Evolutionary conservation across 2,888 invertebrate genomes (phyloP).

Genomic region (Drosophila heteroneura): DNA sequence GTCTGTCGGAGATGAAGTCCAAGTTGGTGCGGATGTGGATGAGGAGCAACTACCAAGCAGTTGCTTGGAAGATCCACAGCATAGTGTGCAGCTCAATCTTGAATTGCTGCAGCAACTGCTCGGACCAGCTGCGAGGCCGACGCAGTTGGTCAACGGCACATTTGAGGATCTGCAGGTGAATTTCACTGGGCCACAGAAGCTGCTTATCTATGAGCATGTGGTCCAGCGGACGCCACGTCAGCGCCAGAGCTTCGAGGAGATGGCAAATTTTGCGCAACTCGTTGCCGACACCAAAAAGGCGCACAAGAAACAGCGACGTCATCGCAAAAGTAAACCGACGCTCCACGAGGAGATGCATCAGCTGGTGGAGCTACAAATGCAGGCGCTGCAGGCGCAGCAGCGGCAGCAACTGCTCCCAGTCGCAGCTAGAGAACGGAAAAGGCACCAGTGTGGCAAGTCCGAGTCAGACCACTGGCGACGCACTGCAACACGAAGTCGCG

Average conservation of each 20-base stretch:
- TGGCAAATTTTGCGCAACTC: constrained; percentile 78
- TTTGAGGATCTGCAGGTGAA: constrained; percentile 77
- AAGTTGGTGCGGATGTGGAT: not conserved
- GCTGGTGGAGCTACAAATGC: constrained; percentile 83
- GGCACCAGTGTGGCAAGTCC: not conserved
- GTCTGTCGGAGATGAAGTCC: not conserved
- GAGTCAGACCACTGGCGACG: not conserved
- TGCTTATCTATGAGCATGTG: constrained; percentile 78
- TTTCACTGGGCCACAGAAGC: constrained; percentile 70
- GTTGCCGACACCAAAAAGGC: constrained; percentile 78
- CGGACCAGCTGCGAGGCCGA: not conserved
- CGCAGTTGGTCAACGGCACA: constrained; percentile 25
- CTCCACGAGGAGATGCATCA: constrained; percentile 82
- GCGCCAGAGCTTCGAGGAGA: constrained; percentile 28
- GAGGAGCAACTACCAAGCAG: constrained; percentile 22
- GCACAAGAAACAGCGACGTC: constrained; percentile 71
- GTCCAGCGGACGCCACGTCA: constrained; percentile 52
- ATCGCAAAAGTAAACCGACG: constrained; percentile 82
- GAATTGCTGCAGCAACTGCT: constrained; percentile 50
- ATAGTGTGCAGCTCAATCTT: constrained; percentile 35
- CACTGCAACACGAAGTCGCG: not conserved
- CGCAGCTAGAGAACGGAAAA: not conserved
- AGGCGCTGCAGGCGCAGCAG: constrained; percentile 62
- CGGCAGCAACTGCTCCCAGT: not conserved
- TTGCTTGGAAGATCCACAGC: constrained; percentile 12